phyloP scores from a whole-genome alignment of 1,140 invertebrate species.

The Battus philenor region DNA sequence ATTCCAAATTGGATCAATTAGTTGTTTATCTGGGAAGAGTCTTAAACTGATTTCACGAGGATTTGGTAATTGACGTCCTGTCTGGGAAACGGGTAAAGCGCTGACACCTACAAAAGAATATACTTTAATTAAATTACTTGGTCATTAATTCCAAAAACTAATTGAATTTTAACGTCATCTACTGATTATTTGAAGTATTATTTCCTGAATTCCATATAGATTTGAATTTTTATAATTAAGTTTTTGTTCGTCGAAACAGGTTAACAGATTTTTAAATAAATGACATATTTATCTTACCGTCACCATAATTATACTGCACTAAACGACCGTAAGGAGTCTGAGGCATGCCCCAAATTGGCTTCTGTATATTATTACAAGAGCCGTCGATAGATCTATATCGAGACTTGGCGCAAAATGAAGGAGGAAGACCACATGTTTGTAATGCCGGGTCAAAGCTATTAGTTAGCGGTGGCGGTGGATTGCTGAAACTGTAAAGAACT shows the following conservation, averaged over 20 bases:
- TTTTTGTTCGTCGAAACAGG: too few relatives aligned
- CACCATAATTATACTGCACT: constrained; percentile 87
- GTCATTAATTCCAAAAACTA: too few relatives aligned
- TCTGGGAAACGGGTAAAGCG: constrained; percentile 77
- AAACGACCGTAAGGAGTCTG: constrained; percentile 82
- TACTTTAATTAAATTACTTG: too few relatives aligned
- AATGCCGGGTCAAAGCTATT: constrained; percentile 39
- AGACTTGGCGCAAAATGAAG: constrained; percentile 46
- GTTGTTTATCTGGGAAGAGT: constrained; percentile 81
- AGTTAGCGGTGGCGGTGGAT: constrained; percentile 51
- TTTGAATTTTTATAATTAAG: too few relatives aligned
- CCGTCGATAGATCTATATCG: constrained; percentile 84
- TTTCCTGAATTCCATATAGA: too few relatives aligned
- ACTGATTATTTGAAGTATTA: too few relatives aligned
- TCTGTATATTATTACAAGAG: constrained; percentile 88
- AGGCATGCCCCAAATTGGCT: constrained; percentile 84
- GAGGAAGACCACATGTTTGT: constrained; percentile 50
- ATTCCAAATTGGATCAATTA: constrained; percentile 83
- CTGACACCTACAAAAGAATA: constrained; percentile 81
- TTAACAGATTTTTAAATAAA: too few relatives aligned
- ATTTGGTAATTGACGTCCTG: constrained; percentile 81
- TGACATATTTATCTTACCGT: too few relatives aligned
- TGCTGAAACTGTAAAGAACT: constrained; percentile 60
- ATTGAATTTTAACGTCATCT: too few relatives aligned
- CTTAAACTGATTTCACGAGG: constrained; percentile 82